These are phyloP conservation scores for Chymomyza amoena DNA, from an alignment of 2,888 invertebrate species.

Conservation along the genomic window DNA sequence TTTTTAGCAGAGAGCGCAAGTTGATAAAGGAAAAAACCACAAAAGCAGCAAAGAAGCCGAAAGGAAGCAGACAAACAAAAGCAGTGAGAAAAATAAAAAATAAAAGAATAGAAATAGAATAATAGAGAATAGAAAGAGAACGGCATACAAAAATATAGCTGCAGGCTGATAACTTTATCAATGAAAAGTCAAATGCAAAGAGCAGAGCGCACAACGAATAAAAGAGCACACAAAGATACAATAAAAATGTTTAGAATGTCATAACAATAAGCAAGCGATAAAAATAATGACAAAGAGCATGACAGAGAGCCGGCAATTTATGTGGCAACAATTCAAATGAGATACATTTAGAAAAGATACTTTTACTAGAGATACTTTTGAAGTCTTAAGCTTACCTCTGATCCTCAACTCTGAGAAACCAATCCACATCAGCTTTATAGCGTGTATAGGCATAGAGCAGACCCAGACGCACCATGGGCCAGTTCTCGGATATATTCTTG, in stretches of 20 bases:
- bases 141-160: conserved; percentile 46
- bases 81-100: conserved; percentile 16
- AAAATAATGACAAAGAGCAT: conserved; percentile 38
- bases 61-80: conserved; percentile 17
- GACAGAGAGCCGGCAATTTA: conserved; percentile 41
- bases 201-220: conserved; percentile 10
- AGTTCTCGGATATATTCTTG: conserved; percentile 91
- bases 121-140: conserved; percentile 34
- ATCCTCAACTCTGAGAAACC: conserved; percentile 98
- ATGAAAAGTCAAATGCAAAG: conserved; percentile 53
- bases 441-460: conserved; percentile 90
- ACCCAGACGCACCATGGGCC: conserved; percentile 96
- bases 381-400: conserved; percentile 85
- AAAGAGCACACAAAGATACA: conserved; percentile 19
- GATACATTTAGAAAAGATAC: conserved; percentile 8
- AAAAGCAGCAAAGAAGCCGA: conserved; percentile 16
- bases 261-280: conserved; percentile 61
- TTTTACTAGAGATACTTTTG: not conserved
- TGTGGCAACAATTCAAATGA: conserved; percentile 37
- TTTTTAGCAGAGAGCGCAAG: conserved; percentile 33
- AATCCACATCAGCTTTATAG: conserved; percentile 90
- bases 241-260: conserved; percentile 49
- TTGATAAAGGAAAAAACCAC: conserved; percentile 60
- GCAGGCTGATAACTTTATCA: conserved; percentile 68
- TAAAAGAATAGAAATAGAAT: conserved; percentile 20